Evolutionary conservation across 2,888 invertebrate species (phyloP), one percentile per base, ranked within the genome.

Genomic region (Charanyca ferruginea): DNA sequence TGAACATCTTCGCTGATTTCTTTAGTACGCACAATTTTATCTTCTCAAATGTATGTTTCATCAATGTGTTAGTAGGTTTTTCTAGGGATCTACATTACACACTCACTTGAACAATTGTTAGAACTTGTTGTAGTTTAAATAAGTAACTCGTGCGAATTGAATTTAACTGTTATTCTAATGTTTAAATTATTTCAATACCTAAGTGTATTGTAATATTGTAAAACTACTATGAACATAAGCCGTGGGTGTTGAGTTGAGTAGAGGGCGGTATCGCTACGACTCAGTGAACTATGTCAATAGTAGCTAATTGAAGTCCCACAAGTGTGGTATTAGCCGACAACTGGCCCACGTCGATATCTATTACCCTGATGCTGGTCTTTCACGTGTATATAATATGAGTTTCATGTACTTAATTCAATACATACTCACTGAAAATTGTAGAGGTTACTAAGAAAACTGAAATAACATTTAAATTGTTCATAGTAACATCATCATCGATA

Each of bases 1-100:
- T 98, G 89, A 98, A 98, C 98, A 98, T 98, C 79, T 94, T 96
- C 13, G 70, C 80, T 20, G 87, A 73, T 80, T 84, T 82, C 63
- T 75, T 81, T 65, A 80, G 65, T 22, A 91, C 48, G 61, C 83
- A 87, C 64, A 74, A 72, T 80, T 84, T 89, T 2, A 92, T 72
- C 55, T 85, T 87, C 25, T 74, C 61, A 22, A 91, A 76, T 54
- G 81, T 85, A 58, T 85, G 66, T 89, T 78, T 88, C 92, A 92
- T 92, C 64, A 87, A 90, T 68, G 16, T 35, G 18, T 63, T 54
- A 28, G 65, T 42, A 35, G 18, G 23, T 49, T 53, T 16, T 8
- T 32, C 9, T 11, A 41, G 13, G 18, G 51, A 48, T 45, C 53
- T 66, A 66, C 73, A 73, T 73, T 38, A 74, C 62, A 55, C 28